phyloP scores from a whole-genome alignment of 2,888 invertebrate species.

The Cremastinae sp. region DNA sequence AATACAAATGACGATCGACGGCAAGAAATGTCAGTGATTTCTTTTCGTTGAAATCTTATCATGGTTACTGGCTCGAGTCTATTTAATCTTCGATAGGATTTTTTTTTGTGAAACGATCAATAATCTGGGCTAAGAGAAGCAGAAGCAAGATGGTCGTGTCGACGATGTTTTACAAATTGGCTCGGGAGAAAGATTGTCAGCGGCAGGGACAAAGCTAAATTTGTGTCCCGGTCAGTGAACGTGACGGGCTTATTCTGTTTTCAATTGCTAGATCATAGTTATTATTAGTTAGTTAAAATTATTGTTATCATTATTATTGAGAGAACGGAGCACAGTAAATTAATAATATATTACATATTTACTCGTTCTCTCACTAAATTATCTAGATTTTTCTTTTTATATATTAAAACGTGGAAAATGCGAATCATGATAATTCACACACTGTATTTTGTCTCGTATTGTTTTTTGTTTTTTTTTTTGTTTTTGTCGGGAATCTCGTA shows the following conservation, averaged over 20 bases:
- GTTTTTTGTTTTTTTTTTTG: conserved; percentile 3
- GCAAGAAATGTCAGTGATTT: too few species aligned
- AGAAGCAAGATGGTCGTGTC: background rate
- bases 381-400: conserved; percentile 28
- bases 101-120: background rate
- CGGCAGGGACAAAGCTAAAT: conserved; percentile 36
- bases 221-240: conserved; percentile 39
- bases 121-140: background rate
- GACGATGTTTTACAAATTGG: conserved; percentile 40
- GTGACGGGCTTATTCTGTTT: conserved; percentile 23
- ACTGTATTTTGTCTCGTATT: conserved; percentile 20
- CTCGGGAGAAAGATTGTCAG: conserved; percentile 59
- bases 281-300: background rate
- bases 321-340: conserved; percentile 54
- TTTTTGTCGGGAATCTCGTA: conserved; percentile 42
- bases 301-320: background rate
- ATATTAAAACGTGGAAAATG: conserved; percentile 47
- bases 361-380: conserved; percentile 24
- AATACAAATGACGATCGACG: too few species aligned
- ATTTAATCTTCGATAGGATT: too few species aligned
- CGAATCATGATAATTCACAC: conserved; percentile 27
- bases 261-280: conserved; percentile 26
- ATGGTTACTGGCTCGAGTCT: too few species aligned
- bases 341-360: conserved; percentile 43
- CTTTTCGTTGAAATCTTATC: too few species aligned